Conservation (phyloP, 2,113 vertebrate species). For the Lonchura striata region DNA sequence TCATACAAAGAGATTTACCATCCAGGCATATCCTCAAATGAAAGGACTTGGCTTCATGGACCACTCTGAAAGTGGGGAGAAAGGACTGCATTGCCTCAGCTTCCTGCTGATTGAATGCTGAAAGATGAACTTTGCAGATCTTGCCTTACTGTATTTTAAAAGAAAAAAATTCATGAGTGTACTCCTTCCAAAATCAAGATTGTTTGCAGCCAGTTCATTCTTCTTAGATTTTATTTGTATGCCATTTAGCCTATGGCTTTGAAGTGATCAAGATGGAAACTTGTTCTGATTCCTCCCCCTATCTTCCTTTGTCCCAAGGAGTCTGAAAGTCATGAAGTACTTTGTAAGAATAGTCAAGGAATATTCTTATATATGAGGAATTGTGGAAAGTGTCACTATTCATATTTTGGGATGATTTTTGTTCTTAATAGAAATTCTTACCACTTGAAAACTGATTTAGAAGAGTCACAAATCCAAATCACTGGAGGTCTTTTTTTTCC, state of each 20-base stretch:
- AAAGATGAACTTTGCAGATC: background rate
- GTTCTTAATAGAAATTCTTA: slow-evolving; percentile 25
- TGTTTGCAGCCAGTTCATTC: background rate
- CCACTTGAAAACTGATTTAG: slow-evolving; percentile 40
- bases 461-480: slow-evolving; percentile 40
- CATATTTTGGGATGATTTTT: background rate
- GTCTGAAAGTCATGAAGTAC: background rate
- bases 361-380: background rate
- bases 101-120: background rate
- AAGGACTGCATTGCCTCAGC: background rate
- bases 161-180: background rate
- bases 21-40: background rate
- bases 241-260: background rate
- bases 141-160: background rate
- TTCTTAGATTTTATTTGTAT: background rate
- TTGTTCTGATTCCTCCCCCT: background rate
- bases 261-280: background rate
- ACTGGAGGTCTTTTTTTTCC: slow-evolving; percentile 35
- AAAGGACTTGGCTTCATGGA: background rate
- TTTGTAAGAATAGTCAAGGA: background rate
- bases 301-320: background rate
- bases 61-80: background rate
- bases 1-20: background rate
- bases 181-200: background rate
- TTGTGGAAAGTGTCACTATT: background rate